These are phyloP conservation scores for Cheilosia variabilis DNA, from an alignment of 2,888 invertebrate species.

Conservation along the genomic window DNA sequence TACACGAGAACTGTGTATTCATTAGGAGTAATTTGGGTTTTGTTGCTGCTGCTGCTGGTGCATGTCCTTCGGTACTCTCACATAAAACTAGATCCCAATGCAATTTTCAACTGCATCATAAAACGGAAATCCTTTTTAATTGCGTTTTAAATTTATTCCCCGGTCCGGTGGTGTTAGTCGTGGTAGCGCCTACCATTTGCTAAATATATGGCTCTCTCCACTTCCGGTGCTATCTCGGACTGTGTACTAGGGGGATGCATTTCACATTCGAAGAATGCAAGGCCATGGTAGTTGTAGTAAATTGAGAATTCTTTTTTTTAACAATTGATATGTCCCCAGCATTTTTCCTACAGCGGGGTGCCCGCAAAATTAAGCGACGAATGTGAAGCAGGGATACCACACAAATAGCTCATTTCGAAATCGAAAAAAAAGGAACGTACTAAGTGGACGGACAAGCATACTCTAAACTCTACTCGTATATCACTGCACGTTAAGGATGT, in stretches of 20 bases:
- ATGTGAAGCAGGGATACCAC: slow-evolving; percentile 9
- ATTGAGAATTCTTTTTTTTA: slow-evolving; percentile 42
- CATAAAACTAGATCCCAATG: slow-evolving; percentile 23
- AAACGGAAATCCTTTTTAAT: slow-evolving; percentile 71
- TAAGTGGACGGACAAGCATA: slow-evolving; percentile 45
- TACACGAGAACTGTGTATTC: slow-evolving; percentile 54
- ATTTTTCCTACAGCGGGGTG: slow-evolving; percentile 1
- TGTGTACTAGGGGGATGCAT: slow-evolving; percentile 2
- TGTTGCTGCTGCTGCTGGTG: slow-evolving; percentile 21
- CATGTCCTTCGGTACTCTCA: slow-evolving; percentile 6
- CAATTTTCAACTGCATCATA: slow-evolving; percentile 59
- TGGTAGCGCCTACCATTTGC: slow-evolving; percentile 6
- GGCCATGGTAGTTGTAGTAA: slow-evolving; percentile 54
- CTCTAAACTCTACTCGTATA: slow-evolving; percentile 32
- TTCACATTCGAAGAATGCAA: slow-evolving; percentile 46
- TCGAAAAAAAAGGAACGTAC: slow-evolving; percentile 36
- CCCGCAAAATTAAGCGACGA: not conserved
- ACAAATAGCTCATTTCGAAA: slow-evolving; percentile 57
- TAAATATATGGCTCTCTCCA: not conserved
- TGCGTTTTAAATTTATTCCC: slow-evolving; percentile 72
- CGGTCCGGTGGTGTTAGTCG: slow-evolving; percentile 22
- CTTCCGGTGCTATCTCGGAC: slow-evolving; percentile 1
- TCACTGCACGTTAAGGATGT: slow-evolving; percentile 45
- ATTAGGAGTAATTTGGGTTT: slow-evolving; percentile 72
- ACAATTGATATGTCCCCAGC: slow-evolving; percentile 56